Base-by-base conservation (phyloP, 1,140 invertebrate genomes). In the Dendroctonus valens region DNA sequence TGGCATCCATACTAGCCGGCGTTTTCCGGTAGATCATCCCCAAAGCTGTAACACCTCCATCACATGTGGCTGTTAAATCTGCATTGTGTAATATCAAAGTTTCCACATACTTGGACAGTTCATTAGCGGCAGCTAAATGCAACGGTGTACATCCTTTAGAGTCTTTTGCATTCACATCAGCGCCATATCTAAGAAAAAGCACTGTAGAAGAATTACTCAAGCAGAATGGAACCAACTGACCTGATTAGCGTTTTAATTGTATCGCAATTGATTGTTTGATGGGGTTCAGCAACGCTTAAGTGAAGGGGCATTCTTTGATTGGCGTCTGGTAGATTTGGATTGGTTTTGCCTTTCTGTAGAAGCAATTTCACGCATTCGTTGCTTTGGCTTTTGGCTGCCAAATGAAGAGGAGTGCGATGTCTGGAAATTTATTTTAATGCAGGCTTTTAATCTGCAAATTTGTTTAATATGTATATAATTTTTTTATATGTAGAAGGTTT, bases 71-170 rank as follows among this genome's bases (percentile, higher is more conserved):
- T 8, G 89, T 93, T 0, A 95, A 85, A 79, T 94, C 89, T 50
- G 92, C 91, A 5, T 91, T 91, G 73, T 90, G 84, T 73, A 88
- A 87, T 38, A 94, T 89, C 38, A 96, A 79, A 41, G 90, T 84
- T 75, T 92, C 88, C 0, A 92, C 91, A 72, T 90, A 91, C 67
- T 88, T 86, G 0, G 90, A 88, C 7, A 92, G 78, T 40, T 92
- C 91, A 73, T 92, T 91, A 0, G 92, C 76, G 5, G 92, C 91
- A 5, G 92, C 92, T 46, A 95, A 83, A 74, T 96, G 93, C n/a
- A 96, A 79, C 0, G 93, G 90, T 0, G 92, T 92, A 74, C 93
- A 94, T 0, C 92, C 93, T 71, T 93, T 92, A 65, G 89, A 88
- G 73, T 96, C 93, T 70, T 90, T 87, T 49, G 86, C 84, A 75